Evolutionary conservation across 2,888 invertebrate genomes (phyloP).

Genomic region (Pachycephus smyrnensis): DNA sequence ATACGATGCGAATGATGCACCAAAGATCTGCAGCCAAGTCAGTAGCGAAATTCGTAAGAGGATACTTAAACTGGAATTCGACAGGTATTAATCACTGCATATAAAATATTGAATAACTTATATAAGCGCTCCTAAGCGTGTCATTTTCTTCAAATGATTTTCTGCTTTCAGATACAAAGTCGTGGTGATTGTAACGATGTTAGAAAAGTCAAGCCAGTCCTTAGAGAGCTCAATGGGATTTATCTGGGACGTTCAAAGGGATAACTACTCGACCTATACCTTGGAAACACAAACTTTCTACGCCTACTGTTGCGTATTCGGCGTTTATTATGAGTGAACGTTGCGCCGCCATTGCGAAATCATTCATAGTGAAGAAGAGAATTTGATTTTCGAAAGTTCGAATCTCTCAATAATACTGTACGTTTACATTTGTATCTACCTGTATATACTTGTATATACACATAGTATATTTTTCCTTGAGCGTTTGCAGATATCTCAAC

Average conservation of each 20-base stretch:
- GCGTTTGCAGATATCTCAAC: not conserved
- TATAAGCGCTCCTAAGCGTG: slow-evolving; percentile 1
- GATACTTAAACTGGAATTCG: slow-evolving; percentile 76
- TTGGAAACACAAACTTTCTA: slow-evolving; percentile 75
- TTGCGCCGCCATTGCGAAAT: not conserved
- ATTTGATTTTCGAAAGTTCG: slow-evolving; percentile 6
- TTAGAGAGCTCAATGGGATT: slow-evolving; percentile 74
- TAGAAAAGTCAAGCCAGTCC: slow-evolving; percentile 77
- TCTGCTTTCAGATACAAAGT: slow-evolving; percentile 74
- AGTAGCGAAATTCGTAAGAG: slow-evolving; percentile 73
- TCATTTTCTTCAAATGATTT: slow-evolving; percentile 8
- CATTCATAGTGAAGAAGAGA: not conserved
- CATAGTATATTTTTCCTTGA: not conserved
- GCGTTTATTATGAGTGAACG: slow-evolving; percentile 76
- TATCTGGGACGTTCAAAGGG: slow-evolving; percentile 77
- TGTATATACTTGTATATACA: not conserved
- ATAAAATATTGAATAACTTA: slow-evolving; percentile 44
- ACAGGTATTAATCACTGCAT: slow-evolving; percentile 69
- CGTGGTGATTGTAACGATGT: slow-evolving; percentile 74
- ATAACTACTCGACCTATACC: slow-evolving; percentile 72
- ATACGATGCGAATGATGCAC: slow-evolving; percentile 73
- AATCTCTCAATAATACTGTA: not conserved
- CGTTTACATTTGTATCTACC: not conserved
- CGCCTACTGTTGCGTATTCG: slow-evolving; percentile 76
- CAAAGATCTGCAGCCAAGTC: slow-evolving; percentile 71